phyloP scores from a whole-genome alignment of 1,140 invertebrate genomes.

The Solenopsis invicta region DNA sequence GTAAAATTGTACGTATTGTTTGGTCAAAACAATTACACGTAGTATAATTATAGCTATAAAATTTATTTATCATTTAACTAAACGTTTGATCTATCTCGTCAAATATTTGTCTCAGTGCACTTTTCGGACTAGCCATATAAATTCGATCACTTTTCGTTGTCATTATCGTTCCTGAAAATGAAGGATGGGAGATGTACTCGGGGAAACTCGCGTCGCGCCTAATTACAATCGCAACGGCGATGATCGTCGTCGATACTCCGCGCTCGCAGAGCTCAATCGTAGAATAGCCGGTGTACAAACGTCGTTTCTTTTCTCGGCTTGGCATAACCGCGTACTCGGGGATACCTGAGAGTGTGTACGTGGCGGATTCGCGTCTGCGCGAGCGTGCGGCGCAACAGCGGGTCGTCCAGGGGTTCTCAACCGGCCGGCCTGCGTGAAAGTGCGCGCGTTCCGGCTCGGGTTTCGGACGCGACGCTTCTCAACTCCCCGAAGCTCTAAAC shows the following conservation, averaged over 20 bases:
- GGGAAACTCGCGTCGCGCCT: not conserved
- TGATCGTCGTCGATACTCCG: not conserved
- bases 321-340: slow-evolving; percentile 36
- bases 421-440: slow-evolving; percentile 62
- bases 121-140: too few species aligned
- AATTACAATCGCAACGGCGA: slow-evolving; percentile 10
- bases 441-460: slow-evolving; percentile 37
- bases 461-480: not conserved
- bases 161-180: too few species aligned
- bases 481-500: not conserved
- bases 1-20: too few species aligned
- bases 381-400: slow-evolving; percentile 57
- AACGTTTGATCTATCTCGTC: too few species aligned
- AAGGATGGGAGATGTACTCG: not conserved
- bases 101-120: too few species aligned
- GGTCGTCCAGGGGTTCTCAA: slow-evolving; percentile 62
- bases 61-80: too few species aligned
- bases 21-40: too few species aligned
- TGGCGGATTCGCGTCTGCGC: slow-evolving; percentile 54
- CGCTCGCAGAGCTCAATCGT: not conserved
- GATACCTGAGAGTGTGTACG: not conserved
- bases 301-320: slow-evolving; percentile 53
- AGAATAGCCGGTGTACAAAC: slow-evolving; percentile 25
- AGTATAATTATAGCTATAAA: too few species aligned
- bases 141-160: too few species aligned